phyloP scores from a whole-genome alignment of 2,888 invertebrate species.

The Erebia palarica region DNA sequence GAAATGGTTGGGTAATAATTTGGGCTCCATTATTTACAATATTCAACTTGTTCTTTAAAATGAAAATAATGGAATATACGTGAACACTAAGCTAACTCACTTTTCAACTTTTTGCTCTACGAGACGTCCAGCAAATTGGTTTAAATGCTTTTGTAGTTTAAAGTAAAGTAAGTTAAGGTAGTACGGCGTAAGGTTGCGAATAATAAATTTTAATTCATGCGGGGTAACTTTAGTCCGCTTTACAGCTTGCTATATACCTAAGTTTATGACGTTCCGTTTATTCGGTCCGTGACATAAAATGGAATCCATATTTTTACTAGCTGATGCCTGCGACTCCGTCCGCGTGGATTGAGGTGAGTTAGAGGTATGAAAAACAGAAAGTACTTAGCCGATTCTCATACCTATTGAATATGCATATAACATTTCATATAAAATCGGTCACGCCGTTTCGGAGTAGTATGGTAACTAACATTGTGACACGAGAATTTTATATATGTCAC shows the following conservation, averaged over 20 bases:
- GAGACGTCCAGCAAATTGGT: slow-evolving; percentile 5
- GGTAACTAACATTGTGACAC: too few relatives aligned
- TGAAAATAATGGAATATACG: slow-evolving; percentile 2
- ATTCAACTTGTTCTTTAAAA: not conserved
- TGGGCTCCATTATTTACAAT: too few relatives aligned
- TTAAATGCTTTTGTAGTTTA: slow-evolving; percentile 4
- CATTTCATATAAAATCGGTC: too few relatives aligned
- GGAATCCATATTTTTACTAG: too few relatives aligned
- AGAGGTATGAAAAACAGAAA: too few relatives aligned
- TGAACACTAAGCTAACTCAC: not conserved
- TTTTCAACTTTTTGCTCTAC: not conserved
- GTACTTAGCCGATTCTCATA: too few relatives aligned
- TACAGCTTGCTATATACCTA: slow-evolving; percentile 4
- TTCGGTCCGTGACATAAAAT: not conserved
- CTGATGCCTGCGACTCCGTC: too few relatives aligned
- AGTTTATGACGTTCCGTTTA: not conserved
- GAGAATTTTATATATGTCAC: too few relatives aligned
- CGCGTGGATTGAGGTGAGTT: too few relatives aligned
- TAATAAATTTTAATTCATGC: slow-evolving; percentile 4
- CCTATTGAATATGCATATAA: too few relatives aligned
- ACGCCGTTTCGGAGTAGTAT: too few relatives aligned
- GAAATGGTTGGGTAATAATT: too few relatives aligned
- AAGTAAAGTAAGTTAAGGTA: not conserved
- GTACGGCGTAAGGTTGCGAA: not conserved
- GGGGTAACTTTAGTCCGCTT: not conserved